Conservation (phyloP, 1,140 invertebrate genomes). For the Orius laevigatus region DNA sequence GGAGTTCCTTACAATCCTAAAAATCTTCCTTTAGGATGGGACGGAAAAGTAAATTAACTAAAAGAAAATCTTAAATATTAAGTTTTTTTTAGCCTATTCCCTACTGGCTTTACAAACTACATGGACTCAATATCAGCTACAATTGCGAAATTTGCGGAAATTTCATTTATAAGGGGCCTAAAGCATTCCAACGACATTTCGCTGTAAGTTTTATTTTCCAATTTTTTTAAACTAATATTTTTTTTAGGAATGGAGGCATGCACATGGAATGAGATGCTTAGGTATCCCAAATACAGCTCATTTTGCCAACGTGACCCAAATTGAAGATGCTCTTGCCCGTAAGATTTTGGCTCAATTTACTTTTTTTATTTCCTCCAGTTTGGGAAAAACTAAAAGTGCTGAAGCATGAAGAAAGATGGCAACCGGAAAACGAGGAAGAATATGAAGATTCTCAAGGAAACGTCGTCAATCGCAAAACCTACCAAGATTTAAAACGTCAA, state of each 20-base stretch:
- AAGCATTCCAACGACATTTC: constrained; percentile 99
- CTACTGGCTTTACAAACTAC: constrained; percentile 98
- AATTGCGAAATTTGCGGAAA: constrained; percentile 99
- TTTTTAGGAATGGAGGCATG: constrained; percentile 87
- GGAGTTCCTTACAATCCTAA: constrained; percentile 98
- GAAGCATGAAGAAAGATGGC: constrained; percentile 91
- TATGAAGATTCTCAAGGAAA: constrained; percentile 98
- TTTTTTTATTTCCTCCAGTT: constrained; percentile 36
- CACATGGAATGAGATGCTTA: constrained; percentile 96
- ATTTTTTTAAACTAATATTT: constrained; percentile 11
- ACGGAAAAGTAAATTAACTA: constrained; percentile 83
- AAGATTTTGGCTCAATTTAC: constrained; percentile 26
- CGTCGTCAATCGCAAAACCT: constrained; percentile 97
- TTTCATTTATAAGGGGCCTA: constrained; percentile 96
- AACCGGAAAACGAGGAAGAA: constrained; percentile 94
- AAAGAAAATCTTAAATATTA: background rate
- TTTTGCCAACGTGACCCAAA: constrained; percentile 98
- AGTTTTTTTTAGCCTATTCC: constrained; percentile 64
- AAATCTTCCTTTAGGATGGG: constrained; percentile 97
- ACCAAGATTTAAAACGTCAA: constrained; percentile 95
- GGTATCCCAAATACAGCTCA: constrained; percentile 99
- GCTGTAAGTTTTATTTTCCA: constrained; percentile 38
- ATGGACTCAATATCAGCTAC: constrained; percentile 97
- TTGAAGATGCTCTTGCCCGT: constrained; percentile 91
- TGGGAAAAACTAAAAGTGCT: constrained; percentile 95